A percentile compares a stretch with the other conserved stretches of the same genome.
Evolutionary conservation across 2,888 invertebrate genomes (phyloP).

Genomic region (Drosophila maculinotata): DNA sequence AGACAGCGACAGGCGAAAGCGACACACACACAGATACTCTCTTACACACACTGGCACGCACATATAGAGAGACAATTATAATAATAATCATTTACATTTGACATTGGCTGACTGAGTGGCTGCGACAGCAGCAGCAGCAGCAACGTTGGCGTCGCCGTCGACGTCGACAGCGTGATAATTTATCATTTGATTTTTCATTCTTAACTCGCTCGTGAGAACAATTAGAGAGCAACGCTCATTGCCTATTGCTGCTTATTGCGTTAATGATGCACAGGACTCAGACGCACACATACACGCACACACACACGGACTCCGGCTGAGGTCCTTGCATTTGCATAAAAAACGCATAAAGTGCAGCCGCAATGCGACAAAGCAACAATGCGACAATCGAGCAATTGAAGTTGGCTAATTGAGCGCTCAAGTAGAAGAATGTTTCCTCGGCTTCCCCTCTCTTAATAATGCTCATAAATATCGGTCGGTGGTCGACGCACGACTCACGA

Average conservation of each 20-base stretch:
- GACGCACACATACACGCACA: too few relatives aligned
- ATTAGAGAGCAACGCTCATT: slow-evolving; percentile 29
- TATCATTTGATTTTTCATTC: slow-evolving; percentile 71
- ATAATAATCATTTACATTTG: slow-evolving; percentile 78
- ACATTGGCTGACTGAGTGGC: slow-evolving; percentile 67
- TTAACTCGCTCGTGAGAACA: slow-evolving; percentile 52
- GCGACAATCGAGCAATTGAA: slow-evolving; percentile 43
- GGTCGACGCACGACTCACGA: too few relatives aligned
- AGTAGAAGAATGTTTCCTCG: slow-evolving; percentile 50
- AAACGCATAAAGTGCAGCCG: slow-evolving; percentile 65
- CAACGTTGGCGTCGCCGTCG: slow-evolving; percentile 24
- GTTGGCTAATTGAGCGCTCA: slow-evolving; percentile 61
- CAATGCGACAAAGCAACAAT: slow-evolving; percentile 23
- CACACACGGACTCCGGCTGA: slow-evolving; percentile 10
- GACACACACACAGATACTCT: slow-evolving; percentile 8
- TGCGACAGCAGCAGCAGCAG: slow-evolving; percentile 22
- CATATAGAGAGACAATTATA: slow-evolving; percentile 63
- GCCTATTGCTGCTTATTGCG: slow-evolving; percentile 11
- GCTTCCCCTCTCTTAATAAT: background rate
- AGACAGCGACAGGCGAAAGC: slow-evolving; percentile 55
- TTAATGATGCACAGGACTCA: slow-evolving; percentile 40
- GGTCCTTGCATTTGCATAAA: slow-evolving; percentile 70
- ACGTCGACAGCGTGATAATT: slow-evolving; percentile 61
- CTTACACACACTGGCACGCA: slow-evolving; percentile 8
- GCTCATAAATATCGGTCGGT: background rate